phyloP scores from a whole-genome alignment of 2,888 invertebrate genomes.

The Phaonia tiefii region DNA sequence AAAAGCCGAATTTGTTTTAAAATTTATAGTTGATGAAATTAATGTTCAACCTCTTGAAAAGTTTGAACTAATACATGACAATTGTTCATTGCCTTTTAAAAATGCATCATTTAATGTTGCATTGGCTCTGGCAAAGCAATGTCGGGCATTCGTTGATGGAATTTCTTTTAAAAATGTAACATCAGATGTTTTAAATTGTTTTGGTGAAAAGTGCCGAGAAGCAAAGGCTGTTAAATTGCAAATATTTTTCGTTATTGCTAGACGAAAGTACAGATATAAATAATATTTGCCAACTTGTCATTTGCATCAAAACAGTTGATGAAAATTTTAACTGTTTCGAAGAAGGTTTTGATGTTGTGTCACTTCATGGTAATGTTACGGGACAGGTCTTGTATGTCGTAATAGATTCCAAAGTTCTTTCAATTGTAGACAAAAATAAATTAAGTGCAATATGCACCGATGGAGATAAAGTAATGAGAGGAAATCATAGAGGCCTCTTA shows the following conservation, averaged over 20 bases:
- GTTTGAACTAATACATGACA: too few species aligned
- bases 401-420: conserved; percentile 12
- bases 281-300: too few species aligned
- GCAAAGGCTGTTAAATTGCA: conserved; percentile 2
- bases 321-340: conserved; percentile 37
- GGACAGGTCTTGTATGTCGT: conserved; percentile 39
- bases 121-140: conserved; percentile 9
- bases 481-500: conserved; percentile 24
- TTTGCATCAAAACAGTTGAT: neutral
- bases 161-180: conserved; percentile 35
- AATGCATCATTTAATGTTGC: neutral
- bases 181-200: conserved; percentile 22
- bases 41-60: too few species aligned
- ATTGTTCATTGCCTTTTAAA: neutral
- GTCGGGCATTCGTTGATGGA: conserved; percentile 30
- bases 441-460: too few species aligned
- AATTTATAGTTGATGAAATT: too few species aligned
- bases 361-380: too few species aligned
- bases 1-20: too few species aligned
- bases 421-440: conserved; percentile 27
- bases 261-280: neutral
- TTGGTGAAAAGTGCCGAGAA: conserved; percentile 5
- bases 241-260: conserved; percentile 14
- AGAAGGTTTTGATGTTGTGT: conserved; percentile 11
- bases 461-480: conserved; percentile 26